Conservation (phyloP, 2,797 vertebrate species). For the Gymnoscopelus microlampas region DNA sequence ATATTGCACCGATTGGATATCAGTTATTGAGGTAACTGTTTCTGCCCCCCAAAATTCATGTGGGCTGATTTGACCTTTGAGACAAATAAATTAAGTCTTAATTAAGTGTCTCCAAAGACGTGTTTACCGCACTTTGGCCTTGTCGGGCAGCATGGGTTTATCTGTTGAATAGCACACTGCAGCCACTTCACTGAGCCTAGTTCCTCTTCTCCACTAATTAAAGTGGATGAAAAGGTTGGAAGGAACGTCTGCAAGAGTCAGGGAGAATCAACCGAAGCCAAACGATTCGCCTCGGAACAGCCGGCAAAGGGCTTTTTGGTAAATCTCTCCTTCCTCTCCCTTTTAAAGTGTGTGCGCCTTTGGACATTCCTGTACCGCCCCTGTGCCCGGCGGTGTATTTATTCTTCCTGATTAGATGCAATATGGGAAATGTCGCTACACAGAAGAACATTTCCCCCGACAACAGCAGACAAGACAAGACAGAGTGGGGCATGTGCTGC, state of each 20-base stretch:
- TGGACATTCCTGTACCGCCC: not conserved
- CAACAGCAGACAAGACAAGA: slow-evolving; percentile 22
- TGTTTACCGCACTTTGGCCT: no score
- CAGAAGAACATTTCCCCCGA: slow-evolving; percentile 6
- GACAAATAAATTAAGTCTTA: no score
- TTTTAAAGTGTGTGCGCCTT: slow-evolving; percentile 8
- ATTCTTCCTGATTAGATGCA: slow-evolving; percentile 15
- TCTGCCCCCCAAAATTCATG: no score
- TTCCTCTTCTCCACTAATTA: slow-evolving; percentile 43
- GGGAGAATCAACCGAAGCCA: slow-evolving; percentile 26
- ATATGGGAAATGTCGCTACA: slow-evolving; percentile 10
- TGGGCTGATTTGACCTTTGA: no score
- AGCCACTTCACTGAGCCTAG: slow-evolving; percentile 5
- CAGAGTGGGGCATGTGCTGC: no score
- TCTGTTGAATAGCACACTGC: not conserved
- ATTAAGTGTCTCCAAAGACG: no score
- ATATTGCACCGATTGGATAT: no score
- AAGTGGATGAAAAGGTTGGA: slow-evolving; percentile 48
- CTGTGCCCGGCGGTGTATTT: not conserved
- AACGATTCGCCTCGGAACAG: slow-evolving; percentile 20
- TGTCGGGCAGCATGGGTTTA: no score
- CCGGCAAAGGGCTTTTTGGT: slow-evolving; percentile 26
- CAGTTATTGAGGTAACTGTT: no score
- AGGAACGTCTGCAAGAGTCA: slow-evolving; percentile 46
- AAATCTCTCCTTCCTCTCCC: slow-evolving; percentile 22